Evolutionary conservation across 2,797 vertebrate genomes (phyloP), one percentile per base, ranked within the genome.

Genomic region (Pogonophryne albipinna): DNA sequence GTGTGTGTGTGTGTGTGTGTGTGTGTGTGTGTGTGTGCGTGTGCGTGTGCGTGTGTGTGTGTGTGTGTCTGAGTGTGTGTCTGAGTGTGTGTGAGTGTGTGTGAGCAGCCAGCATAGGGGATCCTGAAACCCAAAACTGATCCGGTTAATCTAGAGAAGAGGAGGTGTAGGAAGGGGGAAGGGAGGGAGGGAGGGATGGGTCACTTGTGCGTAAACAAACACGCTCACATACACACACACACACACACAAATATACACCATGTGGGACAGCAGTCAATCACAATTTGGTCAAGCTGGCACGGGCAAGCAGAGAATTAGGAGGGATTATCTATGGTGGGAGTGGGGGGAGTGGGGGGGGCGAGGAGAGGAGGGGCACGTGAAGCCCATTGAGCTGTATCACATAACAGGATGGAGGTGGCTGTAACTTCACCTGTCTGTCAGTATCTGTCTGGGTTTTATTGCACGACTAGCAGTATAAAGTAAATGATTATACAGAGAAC

Each of bases 261-360:
- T 82, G 88, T 87, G 92, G 87, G 83, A 91, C 86, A 85, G 81
- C 88, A 94, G 91, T 94, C 92, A 93, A 92, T 94, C 91, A 93
- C 91, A 94, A 93, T 92, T 93, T 90, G 89, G 90, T 85, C 42
- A 57, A 90, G 89, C 89, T 89, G 85, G 85, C 89, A 92, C 64
- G 46, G 76, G 89, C 88, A 77, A 85, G 86, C 78, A 74, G 87
- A 88, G 93, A 93, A 94, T 95, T 94, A 93, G 88, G 76, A 85
- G 66, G 91, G 94, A 94, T 95, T 95, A 95, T 92, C 84, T 87
- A 72, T 68, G 76, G 65, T 14, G 10, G 42, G 3, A 4, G 14
- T 13, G 0, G 1, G 10, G n/a, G 44, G n/a, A n/a, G n/a, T n/a
- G n/a, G 3, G 49, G 64, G 63, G 7, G 50, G 51, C 2, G 12